phyloP scores from a whole-genome alignment of 2,888 invertebrate species.

The Pilophorus perplexus region DNA sequence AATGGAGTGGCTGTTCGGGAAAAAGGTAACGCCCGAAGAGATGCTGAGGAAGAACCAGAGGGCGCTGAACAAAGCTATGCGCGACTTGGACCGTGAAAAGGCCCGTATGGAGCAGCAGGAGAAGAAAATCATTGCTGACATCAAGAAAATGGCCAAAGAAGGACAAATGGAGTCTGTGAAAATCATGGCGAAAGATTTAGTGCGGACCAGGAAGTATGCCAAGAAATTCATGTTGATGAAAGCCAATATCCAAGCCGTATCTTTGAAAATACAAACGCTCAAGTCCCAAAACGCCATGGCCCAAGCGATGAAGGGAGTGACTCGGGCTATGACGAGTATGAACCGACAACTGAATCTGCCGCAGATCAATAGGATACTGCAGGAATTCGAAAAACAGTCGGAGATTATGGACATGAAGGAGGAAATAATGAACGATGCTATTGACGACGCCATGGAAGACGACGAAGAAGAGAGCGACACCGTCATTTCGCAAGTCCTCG shows the following conservation, averaged over 20 bases:
- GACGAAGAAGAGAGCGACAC: slow-evolving; percentile 98
- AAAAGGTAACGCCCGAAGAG: slow-evolving; percentile 94
- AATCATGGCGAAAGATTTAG: slow-evolving; percentile 99
- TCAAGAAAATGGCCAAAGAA: slow-evolving; percentile 97
- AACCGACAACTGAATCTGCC: slow-evolving; percentile 94
- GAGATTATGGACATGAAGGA: slow-evolving; percentile 99
- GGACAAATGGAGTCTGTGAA: slow-evolving; percentile 99
- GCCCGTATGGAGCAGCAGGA: slow-evolving; percentile 98
- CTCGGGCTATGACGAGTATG: slow-evolving; percentile 97
- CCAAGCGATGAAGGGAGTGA: slow-evolving; percentile 98
- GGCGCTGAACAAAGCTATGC: slow-evolving; percentile 95
- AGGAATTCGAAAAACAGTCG: slow-evolving; percentile 98
- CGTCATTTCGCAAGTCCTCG: slow-evolving; percentile 91
- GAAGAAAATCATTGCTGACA: slow-evolving; percentile 96
- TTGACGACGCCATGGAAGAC: slow-evolving; percentile 99
- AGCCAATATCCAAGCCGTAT: slow-evolving; percentile 97
- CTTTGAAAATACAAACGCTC: slow-evolving; percentile 95
- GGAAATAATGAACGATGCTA: slow-evolving; percentile 99
- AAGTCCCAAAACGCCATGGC: slow-evolving; percentile 99
- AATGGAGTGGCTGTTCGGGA: slow-evolving; percentile 94
- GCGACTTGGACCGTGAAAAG: slow-evolving; percentile 92
- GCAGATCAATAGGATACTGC: slow-evolving; percentile 94
- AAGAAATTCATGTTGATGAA: slow-evolving; percentile 99
- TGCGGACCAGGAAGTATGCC: slow-evolving; percentile 88
- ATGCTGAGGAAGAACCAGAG: slow-evolving; percentile 98